These are phyloP conservation scores for Sebastes hopkinsi DNA, from an alignment of 2,797 vertebrate genomes.

Conservation along the genomic window DNA sequence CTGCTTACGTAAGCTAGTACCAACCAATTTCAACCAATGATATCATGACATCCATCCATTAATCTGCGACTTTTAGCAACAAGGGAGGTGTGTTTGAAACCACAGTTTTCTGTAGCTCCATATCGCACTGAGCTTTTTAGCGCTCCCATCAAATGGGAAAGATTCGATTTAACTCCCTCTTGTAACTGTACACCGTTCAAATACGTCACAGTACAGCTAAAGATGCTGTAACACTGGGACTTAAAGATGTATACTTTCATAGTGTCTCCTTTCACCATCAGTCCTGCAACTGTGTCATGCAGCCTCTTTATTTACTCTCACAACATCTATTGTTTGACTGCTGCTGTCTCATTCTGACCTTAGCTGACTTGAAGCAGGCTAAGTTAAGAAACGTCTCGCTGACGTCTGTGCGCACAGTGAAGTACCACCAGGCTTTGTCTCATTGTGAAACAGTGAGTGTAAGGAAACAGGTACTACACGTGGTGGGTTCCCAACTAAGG, in stretches of 20 bases:
- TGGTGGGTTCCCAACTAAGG: conserved; percentile 48
- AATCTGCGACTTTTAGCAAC: too few species aligned
- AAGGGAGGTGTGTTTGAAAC: too few species aligned
- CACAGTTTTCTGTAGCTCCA: too few species aligned
- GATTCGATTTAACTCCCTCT: accelerated
- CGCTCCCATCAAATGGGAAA: not conserved
- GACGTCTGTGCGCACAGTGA: conserved; percentile 46
- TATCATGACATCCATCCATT: too few species aligned
- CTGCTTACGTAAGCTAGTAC: accelerated
- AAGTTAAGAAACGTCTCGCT: conserved; percentile 37
- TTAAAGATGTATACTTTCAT: not conserved
- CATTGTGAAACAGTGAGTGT: conserved; percentile 58
- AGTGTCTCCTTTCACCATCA: not conserved
- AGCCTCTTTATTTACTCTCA: not conserved
- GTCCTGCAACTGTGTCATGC: not conserved
- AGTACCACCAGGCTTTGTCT: conserved; percentile 54
- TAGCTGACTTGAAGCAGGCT: conserved; percentile 11
- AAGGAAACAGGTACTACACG: conserved; percentile 72
- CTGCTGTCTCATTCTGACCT: conserved; percentile 34
- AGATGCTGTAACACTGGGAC: not conserved
- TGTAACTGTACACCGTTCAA: not conserved
- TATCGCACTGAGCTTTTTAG: too few species aligned
- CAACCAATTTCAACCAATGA: too few species aligned
- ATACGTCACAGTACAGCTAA: not conserved
- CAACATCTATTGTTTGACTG: not conserved